A percentile compares a stretch with the other conserved stretches of the same genome.
phyloP scores from a whole-genome alignment of 2,113 vertebrate genomes.

The Clarias batrachus region DNA sequence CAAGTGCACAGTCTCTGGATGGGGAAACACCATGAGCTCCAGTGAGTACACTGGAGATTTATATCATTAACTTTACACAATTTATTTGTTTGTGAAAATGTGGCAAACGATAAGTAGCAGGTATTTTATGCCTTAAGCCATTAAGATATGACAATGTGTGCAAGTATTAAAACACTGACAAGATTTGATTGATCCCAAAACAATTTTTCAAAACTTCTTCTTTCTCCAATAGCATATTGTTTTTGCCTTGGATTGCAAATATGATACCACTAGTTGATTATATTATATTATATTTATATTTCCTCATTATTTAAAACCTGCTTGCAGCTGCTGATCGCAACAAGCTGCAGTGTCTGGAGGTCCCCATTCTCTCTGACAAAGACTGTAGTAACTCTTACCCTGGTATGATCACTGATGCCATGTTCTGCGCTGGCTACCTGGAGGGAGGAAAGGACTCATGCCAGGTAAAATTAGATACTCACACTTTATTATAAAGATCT shows the following conservation, averaged over 20 bases:
- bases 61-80: not conserved
- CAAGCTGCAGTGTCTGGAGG: slow-evolving; percentile 70
- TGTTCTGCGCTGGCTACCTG: slow-evolving; percentile 75
- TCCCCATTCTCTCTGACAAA: slow-evolving; percentile 67
- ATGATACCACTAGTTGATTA: too few species aligned
- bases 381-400: slow-evolving; percentile 70
- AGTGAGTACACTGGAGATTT: slow-evolving; percentile 45
- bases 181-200: not conserved
- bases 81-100: not conserved
- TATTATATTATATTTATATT: too few species aligned
- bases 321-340: slow-evolving; percentile 50
- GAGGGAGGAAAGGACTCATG: slow-evolving; percentile 77
- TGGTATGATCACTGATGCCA: slow-evolving; percentile 68
- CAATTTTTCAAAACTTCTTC: not conserved
- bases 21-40: slow-evolving; percentile 73
- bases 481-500: not conserved
- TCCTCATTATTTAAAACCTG: not conserved
- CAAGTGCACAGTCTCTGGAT: slow-evolving; percentile 73
- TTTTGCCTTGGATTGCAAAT: not conserved
- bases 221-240: not conserved
- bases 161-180: not conserved
- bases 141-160: not conserved
- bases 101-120: not conserved
- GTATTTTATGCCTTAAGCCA: too few species aligned
- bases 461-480: slow-evolving; percentile 62